Evolutionary conservation across 2,113 vertebrate genomes (phyloP), one percentile per base, ranked within the genome.

Genomic region (Oreotrochilus melanogaster): DNA sequence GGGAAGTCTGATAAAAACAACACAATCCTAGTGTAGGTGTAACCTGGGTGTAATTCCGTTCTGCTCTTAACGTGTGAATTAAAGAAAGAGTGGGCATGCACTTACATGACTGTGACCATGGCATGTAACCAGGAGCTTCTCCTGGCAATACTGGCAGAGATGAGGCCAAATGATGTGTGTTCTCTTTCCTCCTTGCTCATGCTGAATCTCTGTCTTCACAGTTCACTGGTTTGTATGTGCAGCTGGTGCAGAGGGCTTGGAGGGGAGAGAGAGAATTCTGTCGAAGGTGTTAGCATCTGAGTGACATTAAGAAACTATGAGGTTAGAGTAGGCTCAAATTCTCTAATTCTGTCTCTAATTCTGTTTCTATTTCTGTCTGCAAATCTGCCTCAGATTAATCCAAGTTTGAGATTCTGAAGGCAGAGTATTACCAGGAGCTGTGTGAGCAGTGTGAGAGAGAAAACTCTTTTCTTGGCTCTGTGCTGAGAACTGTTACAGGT

Each of bases 81-180:
- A 72, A 72, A 60, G 28, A 43, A 89, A 39, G 7, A 23, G 28
- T 18, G 12, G 10, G 25, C 1, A 1, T n/a, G 64, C 22, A 37
- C 18, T 54, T 47, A 31, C 14, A 2, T 35, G 60, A 8, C 60
- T 56, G 8, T 37, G 70, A 81, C 17, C 0, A 0, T 45, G 69
- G 21, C 2, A 1, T 14, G 9, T 24, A 43, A 67, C 33, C 19
- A 27, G 33, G 33, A 51, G 23, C 6, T n/a, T 93, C 61, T 89
- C 19, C 60, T 47, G 48, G 42, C 61, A 60, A 24, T 86, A 35
- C 18, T 17, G 56, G 76, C 47, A 85, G 23, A 85, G 24, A 43
- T 39, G n/a, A 78, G 87, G 43, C 15, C 65, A 39, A 50, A 66
- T 43, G 9, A 50, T 48, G 53, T 43, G 7, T 83, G 17, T 66